These are phyloP conservation scores for Papilio glaucus DNA, from an alignment of 1,140 invertebrate species.

Conservation along the genomic window DNA sequence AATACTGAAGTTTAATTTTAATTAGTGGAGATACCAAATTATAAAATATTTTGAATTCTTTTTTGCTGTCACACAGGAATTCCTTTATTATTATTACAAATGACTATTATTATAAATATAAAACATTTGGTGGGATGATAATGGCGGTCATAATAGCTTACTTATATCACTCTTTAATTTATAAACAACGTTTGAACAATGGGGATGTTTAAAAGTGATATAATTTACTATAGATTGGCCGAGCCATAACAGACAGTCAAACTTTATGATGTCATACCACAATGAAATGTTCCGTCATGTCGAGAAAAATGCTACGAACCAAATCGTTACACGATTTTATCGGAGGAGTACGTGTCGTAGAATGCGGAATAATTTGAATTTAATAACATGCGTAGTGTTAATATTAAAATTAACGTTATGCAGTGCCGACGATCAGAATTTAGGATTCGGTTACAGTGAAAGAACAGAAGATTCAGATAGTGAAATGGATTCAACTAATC, in stretches of 20 bases:
- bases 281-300: slow-evolving; percentile 12
- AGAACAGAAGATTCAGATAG: slow-evolving; percentile 16
- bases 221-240: slow-evolving; percentile 22
- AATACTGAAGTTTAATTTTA: neutral
- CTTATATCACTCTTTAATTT: slow-evolving; percentile 9
- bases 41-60: slow-evolving; percentile 15
- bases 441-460: slow-evolving; percentile 15
- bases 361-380: slow-evolving; percentile 26
- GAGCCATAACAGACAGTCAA: slow-evolving; percentile 19
- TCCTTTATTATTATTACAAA: slow-evolving; percentile 13
- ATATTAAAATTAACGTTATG: slow-evolving; percentile 6
- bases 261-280: neutral
- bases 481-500: slow-evolving; percentile 21
- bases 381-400: slow-evolving; percentile 23
- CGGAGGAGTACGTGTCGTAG: slow-evolving; percentile 7
- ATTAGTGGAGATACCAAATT: neutral
- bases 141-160: slow-evolving; percentile 7
- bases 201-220: slow-evolving; percentile 22
- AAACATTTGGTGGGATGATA: slow-evolving; percentile 15
- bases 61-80: slow-evolving; percentile 6
- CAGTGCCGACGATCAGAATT: slow-evolving; percentile 9
- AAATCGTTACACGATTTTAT: slow-evolving; percentile 22
- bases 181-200: slow-evolving; percentile 19
- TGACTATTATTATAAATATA: slow-evolving; percentile 4
- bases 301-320: slow-evolving; percentile 1